Percentiles rank a stretch among this genome's conserved stretches.
These are phyloP conservation scores for Astyanax mexicanus DNA, from an alignment of 2,797 vertebrate genomes.

Conservation along the genomic window DNA sequence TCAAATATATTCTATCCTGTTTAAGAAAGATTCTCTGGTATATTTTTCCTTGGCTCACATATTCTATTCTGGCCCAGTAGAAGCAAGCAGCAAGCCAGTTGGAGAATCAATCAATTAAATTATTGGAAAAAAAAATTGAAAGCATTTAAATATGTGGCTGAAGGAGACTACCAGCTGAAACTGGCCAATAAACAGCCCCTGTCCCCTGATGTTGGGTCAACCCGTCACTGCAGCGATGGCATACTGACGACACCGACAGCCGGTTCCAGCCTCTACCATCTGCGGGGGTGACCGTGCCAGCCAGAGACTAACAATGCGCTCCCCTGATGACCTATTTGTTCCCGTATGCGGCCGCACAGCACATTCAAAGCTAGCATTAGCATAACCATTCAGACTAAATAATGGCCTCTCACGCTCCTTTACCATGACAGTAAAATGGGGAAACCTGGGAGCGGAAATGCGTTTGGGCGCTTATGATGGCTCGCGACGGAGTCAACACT, in stretches of 20 bases:
- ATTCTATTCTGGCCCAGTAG: background rate
- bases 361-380: conserved; percentile 53
- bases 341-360: conserved; percentile 53
- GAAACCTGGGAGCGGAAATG: background rate
- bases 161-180: conserved; percentile 40
- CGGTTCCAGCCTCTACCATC: conserved; percentile 50
- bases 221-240: background rate
- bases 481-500: background rate
- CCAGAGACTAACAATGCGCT: conserved; percentile 36
- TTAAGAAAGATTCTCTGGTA: background rate
- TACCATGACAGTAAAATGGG: conserved; percentile 26
- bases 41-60: background rate
- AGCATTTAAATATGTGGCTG: conserved; percentile 60
- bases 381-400: conserved; percentile 45
- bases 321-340: conserved; percentile 39
- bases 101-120: conserved; percentile 34
- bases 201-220: conserved; percentile 6
- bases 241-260: conserved; percentile 3
- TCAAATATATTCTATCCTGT: background rate
- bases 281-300: conserved; percentile 48
- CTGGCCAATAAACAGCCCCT: conserved; percentile 14
- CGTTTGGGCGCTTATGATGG: conserved; percentile 11
- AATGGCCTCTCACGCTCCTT: conserved; percentile 30
- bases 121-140: conserved; percentile 67
- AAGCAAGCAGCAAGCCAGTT: conserved; percentile 1